phyloP scores from a whole-genome alignment of 2,797 vertebrate species.

The Alfaro cultratus region DNA sequence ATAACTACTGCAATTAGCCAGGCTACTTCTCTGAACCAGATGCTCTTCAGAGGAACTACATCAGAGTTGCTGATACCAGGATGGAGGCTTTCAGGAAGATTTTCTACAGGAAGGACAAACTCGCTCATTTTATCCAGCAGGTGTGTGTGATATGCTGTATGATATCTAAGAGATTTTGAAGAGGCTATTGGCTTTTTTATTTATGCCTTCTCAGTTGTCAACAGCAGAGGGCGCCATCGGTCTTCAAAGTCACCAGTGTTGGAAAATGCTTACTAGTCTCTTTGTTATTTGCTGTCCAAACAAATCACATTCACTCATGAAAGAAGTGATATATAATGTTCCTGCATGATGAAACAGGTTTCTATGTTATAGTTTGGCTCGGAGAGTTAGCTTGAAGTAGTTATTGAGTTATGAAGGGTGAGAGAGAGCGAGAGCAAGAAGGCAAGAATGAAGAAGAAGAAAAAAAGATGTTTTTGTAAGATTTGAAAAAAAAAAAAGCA shows the following conservation, averaged over 20 bases:
- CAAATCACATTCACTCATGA: background rate
- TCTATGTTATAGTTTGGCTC: background rate
- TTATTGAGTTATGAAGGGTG: background rate
- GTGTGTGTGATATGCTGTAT: slow-evolving; percentile 39
- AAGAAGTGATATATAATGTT: background rate
- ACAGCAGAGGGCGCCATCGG: slow-evolving; percentile 63
- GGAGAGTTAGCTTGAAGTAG: background rate
- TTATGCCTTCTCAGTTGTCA: background rate
- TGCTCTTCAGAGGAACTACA: slow-evolving; percentile 82
- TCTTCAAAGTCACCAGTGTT: slow-evolving; percentile 16
- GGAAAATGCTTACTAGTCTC: background rate
- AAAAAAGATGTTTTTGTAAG: background rate
- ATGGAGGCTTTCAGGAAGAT: slow-evolving; percentile 86
- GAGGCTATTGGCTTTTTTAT: background rate
- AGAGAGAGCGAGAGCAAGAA: background rate
- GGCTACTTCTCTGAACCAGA: slow-evolving; percentile 74
- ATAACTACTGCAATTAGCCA: background rate
- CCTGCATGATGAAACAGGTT: background rate
- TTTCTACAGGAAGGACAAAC: slow-evolving; percentile 85
- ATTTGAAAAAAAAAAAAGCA: background rate
- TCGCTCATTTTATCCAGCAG: slow-evolving; percentile 85
- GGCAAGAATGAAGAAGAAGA: no score
- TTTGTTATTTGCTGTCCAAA: background rate
- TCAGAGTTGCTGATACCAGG: slow-evolving; percentile 88
- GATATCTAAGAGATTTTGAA: background rate